Conservation (phyloP, 2,888 invertebrate genomes). For the Lochmaea crataegi region DNA sequence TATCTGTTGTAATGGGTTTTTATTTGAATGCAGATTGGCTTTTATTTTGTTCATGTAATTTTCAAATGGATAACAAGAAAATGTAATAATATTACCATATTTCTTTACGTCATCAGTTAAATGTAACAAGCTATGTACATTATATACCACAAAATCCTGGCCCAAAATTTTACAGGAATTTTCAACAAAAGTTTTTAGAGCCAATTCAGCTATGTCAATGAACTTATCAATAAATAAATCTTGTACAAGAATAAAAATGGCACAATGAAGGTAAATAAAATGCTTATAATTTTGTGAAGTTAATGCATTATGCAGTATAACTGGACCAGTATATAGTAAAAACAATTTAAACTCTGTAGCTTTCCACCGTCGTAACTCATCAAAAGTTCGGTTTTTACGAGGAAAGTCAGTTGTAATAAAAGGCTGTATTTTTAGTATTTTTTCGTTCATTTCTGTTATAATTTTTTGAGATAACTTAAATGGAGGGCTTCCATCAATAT, state of each 20-base stretch:
- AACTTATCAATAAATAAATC: slow-evolving; percentile 1
- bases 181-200: slow-evolving; percentile 12
- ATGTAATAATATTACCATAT: slow-evolving; percentile 16
- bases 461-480: slow-evolving; percentile 17
- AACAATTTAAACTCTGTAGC: slow-evolving; percentile 6
- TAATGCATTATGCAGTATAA: neutral
- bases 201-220: neutral
- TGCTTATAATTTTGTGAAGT: slow-evolving; percentile 1
- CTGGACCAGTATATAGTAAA: slow-evolving; percentile 9
- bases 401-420: slow-evolving; percentile 21
- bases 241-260: slow-evolving; percentile 8
- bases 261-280: slow-evolving; percentile 17
- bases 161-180: slow-evolving; percentile 12
- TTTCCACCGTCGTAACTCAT: slow-evolving; percentile 1
- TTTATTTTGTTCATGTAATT: slow-evolving; percentile 13
- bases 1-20: slow-evolving; percentile 13
- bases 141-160: slow-evolving; percentile 19
- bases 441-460: slow-evolving; percentile 21
- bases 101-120: slow-evolving; percentile 19
- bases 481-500: slow-evolving; percentile 15
- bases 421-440: neutral
- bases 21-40: slow-evolving; percentile 6
- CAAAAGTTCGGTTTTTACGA: slow-evolving; percentile 9
- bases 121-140: slow-evolving; percentile 21
- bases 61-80: slow-evolving; percentile 28